phyloP scores from a whole-genome alignment of 2,888 invertebrate species.

The Drosophila kokeensis region DNA sequence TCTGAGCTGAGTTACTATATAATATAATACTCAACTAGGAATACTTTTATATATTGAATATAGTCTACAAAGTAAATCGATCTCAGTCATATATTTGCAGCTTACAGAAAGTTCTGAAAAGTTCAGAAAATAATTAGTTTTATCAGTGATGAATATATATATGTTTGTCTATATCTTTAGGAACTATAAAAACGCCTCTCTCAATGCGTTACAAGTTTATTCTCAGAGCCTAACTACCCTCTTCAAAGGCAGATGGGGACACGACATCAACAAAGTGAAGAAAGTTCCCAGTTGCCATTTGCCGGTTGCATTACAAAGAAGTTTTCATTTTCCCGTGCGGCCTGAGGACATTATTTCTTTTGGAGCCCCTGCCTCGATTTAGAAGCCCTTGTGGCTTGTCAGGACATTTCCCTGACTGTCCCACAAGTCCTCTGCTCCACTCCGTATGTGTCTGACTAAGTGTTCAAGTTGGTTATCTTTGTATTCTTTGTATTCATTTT shows the following conservation, averaged over 20 bases:
- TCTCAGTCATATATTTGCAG: too few species aligned
- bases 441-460: slow-evolving; percentile 4
- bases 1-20: too few species aligned
- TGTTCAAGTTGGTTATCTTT: slow-evolving; percentile 34
- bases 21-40: too few species aligned
- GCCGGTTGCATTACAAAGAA: slow-evolving; percentile 71
- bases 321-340: slow-evolving; percentile 74
- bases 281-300: slow-evolving; percentile 52
- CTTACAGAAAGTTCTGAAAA: too few species aligned
- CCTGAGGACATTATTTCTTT: slow-evolving; percentile 76
- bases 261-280: background rate
- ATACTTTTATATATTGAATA: too few species aligned
- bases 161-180: background rate
- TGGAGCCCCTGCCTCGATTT: slow-evolving; percentile 41
- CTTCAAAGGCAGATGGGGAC: background rate
- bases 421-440: slow-evolving; percentile 23
- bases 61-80: too few species aligned
- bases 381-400: slow-evolving; percentile 60
- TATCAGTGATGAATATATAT: background rate
- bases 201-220: background rate
- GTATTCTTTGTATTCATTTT: slow-evolving; percentile 11
- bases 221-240: slow-evolving; percentile 5
- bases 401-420: slow-evolving; percentile 60
- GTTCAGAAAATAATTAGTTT: too few species aligned
- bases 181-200: background rate